Evolutionary conservation across 1,140 invertebrate genomes (phyloP).

Genomic region (Zaprionus taronus): DNA sequence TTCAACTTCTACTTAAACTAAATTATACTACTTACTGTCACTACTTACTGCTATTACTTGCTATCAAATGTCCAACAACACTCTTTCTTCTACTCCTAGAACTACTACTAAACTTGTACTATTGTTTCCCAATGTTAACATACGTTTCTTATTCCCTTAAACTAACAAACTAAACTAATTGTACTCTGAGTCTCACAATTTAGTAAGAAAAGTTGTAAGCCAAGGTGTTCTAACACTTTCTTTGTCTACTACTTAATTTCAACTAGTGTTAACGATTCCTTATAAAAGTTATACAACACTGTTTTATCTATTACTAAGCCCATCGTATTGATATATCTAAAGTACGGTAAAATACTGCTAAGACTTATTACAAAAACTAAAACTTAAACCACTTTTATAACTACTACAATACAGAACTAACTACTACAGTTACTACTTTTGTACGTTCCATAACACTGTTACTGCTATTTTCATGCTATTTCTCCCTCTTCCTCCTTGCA

Average conservation of each 20-base stretch:
- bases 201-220: not conserved
- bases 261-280: not conserved
- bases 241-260: not conserved
- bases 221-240: not conserved
- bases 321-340: not conserved
- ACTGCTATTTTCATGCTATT: constrained; percentile 53
- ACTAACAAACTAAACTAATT: not conserved
- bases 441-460: constrained; percentile 35
- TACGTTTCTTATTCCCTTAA: not conserved
- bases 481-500: constrained; percentile 35
- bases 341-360: not conserved
- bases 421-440: constrained; percentile 25
- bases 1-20: not conserved
- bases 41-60: not conserved
- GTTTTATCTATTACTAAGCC: not conserved
- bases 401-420: constrained; percentile 25
- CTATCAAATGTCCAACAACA: not conserved
- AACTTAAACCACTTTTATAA: not conserved
- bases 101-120: not conserved
- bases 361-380: not conserved
- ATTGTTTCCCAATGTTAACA: not conserved
- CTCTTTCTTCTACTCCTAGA: not conserved
- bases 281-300: not conserved
- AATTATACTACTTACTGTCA: not conserved
- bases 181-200: not conserved